Evolutionary conservation across 2,888 invertebrate genomes (phyloP), one percentile per base, ranked within the genome.

Genomic region (Macaria notata): DNA sequence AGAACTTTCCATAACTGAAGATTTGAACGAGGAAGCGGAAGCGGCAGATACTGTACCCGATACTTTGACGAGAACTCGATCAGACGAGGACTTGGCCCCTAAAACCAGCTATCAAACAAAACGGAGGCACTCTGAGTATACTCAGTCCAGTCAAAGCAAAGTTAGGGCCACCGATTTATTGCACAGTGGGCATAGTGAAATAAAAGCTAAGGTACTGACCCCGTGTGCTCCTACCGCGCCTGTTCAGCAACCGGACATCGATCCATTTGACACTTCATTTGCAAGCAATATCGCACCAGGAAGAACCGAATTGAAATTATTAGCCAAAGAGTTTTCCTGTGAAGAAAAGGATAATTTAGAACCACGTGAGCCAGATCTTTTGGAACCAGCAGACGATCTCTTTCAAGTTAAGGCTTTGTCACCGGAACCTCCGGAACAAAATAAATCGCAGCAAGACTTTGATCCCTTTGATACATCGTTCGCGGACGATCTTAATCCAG

Each of bases 251-350:
- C 87, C 90, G 57, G 90, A 94, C 68, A 81, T 86, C 6, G 97
- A 97, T 88, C 97, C 97, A 0, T 98, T 98, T 78, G 98, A 98
- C 76, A 98, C 98, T 0, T 96, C 97, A 0, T 95, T 96, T 70
- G 96, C 96, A 0, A 92, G 91, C 56, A 95, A 95, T 74, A 94
- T 96, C 54, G 88, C 93, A 50, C 96, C 96, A 0, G 95, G 96
- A 3, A 95, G 94, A 82, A 95, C 96, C 1, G 97, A 97, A 80
- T 87, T 97, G 7, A 96, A 95, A 77, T 82, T 96, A 42, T 76
- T 97, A 29, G 96, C 96, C 68, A 95, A 93, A 78, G 96, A 96
- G 76, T 90, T 96, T 57, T 94, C 95, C 68, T 92, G 94, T 58
- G 86, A 92, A 50, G 86, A 87, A 29, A 65, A 62, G n/a, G 86